Conservation (phyloP, 2,888 invertebrate species). For the Ptilodon capucinus region DNA sequence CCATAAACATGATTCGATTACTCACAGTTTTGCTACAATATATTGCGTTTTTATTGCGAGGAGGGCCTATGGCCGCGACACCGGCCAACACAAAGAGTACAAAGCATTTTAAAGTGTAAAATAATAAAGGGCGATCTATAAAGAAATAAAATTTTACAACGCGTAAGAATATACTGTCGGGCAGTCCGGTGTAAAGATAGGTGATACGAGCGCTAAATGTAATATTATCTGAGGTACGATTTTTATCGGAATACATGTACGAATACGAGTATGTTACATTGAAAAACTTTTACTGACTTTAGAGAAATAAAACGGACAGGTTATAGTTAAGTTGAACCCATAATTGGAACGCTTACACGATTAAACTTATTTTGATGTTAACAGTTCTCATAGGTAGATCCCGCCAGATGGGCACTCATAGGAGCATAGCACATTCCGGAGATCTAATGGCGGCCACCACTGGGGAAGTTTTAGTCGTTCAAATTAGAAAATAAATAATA, state of each 20-base stretch:
- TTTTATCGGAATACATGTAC: constrained; percentile 23
- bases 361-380: no score
- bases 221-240: constrained; percentile 43
- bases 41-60: constrained; percentile 53
- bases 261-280: background rate
- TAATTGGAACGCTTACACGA: no score
- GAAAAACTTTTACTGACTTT: no score
- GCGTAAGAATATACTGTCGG: constrained; percentile 54
- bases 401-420: no score
- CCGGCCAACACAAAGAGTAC: constrained; percentile 50
- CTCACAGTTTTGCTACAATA: constrained; percentile 62
- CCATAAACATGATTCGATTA: constrained; percentile 66
- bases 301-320: no score
- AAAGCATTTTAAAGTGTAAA: constrained; percentile 51
- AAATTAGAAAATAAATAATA: no score
- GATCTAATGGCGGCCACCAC: no score
- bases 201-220: constrained; percentile 35
- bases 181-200: constrained; percentile 21
- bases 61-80: constrained; percentile 24
- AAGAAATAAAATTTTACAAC: constrained; percentile 69
- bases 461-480: no score
- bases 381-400: no score
- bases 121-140: constrained; percentile 63
- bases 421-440: no score
- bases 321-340: no score